These are phyloP conservation scores for Periparus ater DNA, from an alignment of 2,797 vertebrate genomes.

Conservation along the genomic window DNA sequence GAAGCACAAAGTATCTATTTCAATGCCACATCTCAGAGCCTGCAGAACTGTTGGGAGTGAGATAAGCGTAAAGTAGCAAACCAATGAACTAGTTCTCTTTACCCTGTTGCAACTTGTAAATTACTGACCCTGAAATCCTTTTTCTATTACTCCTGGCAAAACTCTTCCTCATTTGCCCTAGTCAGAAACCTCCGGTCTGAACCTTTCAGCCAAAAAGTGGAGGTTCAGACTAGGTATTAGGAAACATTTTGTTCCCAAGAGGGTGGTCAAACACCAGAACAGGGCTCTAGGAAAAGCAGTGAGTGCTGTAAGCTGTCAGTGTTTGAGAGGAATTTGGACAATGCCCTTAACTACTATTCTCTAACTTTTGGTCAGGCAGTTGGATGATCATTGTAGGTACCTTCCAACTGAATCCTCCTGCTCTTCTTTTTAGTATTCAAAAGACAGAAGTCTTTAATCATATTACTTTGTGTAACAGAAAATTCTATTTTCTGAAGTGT, in stretches of 20 bases:
- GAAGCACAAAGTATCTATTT: neutral
- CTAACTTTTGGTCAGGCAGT: neutral
- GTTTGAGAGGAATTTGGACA: neutral
- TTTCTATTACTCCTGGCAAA: neutral
- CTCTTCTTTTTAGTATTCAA: neutral
- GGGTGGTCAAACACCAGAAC: neutral
- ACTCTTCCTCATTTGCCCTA: neutral
- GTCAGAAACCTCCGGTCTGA: neutral
- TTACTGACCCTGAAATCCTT: neutral
- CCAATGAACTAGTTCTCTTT: neutral
- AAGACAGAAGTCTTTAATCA: neutral
- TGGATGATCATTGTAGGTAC: neutral
- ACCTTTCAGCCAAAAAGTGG: neutral
- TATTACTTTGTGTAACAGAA: neutral
- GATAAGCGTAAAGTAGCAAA: neutral
- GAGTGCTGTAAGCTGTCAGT: neutral
- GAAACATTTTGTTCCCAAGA: neutral
- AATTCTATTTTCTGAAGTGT: neutral
- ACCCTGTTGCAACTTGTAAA: neutral
- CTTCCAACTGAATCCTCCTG: neutral
- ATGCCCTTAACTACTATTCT: neutral
- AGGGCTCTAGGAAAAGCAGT: neutral
- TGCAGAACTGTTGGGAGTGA: neutral
- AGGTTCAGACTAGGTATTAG: neutral
- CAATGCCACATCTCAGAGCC: neutral